These are phyloP conservation scores for Theocolax elegans DNA, from an alignment of 1,140 invertebrate species.

Conservation along the genomic window DNA sequence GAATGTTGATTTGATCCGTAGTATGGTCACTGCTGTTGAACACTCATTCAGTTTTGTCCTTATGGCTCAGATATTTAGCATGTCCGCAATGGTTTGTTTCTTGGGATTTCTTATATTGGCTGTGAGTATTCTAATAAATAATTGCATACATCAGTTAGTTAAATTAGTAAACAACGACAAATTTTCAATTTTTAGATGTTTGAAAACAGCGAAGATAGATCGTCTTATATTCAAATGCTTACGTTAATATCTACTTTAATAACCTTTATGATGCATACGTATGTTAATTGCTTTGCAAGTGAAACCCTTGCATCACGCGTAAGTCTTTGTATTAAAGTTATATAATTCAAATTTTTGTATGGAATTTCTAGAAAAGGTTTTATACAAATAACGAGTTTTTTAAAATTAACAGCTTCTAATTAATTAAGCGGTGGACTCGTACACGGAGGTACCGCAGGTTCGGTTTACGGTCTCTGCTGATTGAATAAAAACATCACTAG, in stretches of 20 bases:
- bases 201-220: neutral
- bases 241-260: neutral
- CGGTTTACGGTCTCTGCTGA: neutral
- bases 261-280: slow-evolving; percentile 3
- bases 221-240: neutral
- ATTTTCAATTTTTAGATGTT: neutral
- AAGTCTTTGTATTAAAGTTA: neutral
- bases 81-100: neutral
- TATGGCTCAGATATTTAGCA: neutral
- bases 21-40: neutral
- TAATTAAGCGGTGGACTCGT: neutral
- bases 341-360: no score
- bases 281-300: slow-evolving; percentile 7
- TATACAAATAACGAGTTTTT: no score
- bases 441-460: neutral
- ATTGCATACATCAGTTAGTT: no score
- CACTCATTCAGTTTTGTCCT: neutral
- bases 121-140: neutral
- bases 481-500: neutral
- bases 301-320: slow-evolving; percentile 6
- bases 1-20: neutral
- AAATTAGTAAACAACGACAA: no score
- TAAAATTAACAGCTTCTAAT: neutral
- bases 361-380: no score
- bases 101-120: slow-evolving; percentile 1